Base-by-base conservation (phyloP, 2,888 invertebrate genomes). In the Apamea monoglypha region DNA sequence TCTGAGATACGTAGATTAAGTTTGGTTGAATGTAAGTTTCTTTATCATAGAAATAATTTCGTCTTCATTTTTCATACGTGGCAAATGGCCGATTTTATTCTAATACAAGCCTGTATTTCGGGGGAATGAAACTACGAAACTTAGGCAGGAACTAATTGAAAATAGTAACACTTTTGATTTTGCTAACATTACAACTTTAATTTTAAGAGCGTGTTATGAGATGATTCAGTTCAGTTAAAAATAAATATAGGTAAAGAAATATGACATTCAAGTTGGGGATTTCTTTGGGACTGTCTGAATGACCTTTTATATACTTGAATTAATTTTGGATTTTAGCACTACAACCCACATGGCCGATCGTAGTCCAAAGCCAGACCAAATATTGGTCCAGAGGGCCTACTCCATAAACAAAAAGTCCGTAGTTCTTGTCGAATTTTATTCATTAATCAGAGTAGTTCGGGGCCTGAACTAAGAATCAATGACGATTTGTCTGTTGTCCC, bases 131-230 rank as follows among this genome's bases (percentile, higher is more conserved):
- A 74, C 36, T 29, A 18, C 29, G 0, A 74, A 80, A 68, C 18
- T 61, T 18, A 18, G 40, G 36, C n/a, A 53, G 68, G 67, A 81
- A 67, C 40, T 53, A 40, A 40, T 61, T 50, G 6, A 53, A 36
- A 68, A n/a, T 40, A 36, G 32, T 59, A 14, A 44, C 1, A 16
- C 64, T 25, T 12, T 59, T 25, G 0, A 56, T 8, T 56, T 56
- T 56, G 53, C 25, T 56, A 25, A 56, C 21, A 56, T 25, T 25
- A 56, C 21, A 25, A 25, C 21, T 56, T 56, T 3, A 56, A 56
- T 56, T 8, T 25, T 8, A 10, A 25, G 53, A 25, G 8, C 8
- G 53, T 50, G 16, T 47, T 12, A 12, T 50, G 18, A 50, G 50
- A 50, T 5, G 16, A 50, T 50, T 50, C 16, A 50, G 16, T 16